A percentile compares a stretch with the other conserved stretches of the same genome.
phyloP scores from a whole-genome alignment of 1,140 invertebrate genomes.

The Marisa cornuarietis region DNA sequence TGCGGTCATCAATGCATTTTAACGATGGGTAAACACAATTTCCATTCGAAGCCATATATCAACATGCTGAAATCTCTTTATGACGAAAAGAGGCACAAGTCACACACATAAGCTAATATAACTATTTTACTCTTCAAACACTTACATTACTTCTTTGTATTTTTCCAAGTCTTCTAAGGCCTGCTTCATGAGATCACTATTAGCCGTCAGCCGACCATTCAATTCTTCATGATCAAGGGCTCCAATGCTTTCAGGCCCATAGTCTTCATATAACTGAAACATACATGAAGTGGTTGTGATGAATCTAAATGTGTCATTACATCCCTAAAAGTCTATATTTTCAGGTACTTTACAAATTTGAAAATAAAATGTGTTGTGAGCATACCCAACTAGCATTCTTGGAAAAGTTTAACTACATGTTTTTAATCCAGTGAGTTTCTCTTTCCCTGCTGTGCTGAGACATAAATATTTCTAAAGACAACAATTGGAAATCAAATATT shows the following conservation, averaged over 20 bases:
- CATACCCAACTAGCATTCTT: no score
- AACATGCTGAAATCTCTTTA: background rate
- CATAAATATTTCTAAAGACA: no score
- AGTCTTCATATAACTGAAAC: slow-evolving; percentile 2
- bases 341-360: no score
- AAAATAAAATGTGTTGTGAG: no score
- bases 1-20: background rate
- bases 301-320: no score
- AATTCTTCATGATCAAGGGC: slow-evolving; percentile 89
- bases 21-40: background rate
- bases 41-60: no score
- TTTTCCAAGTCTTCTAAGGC: slow-evolving; percentile 70
- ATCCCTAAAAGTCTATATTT: no score
- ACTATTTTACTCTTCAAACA: background rate
- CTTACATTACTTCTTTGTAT: background rate
- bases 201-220: slow-evolving; percentile 77
- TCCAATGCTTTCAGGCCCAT: slow-evolving; percentile 79
- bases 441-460: no score
- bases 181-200: slow-evolving; percentile 48
- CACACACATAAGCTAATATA: background rate
- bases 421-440: no score
- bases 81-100: no score
- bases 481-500: no score
- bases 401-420: no score
- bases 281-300: background rate